phyloP scores from a whole-genome alignment of 2,888 invertebrate genomes.

The Pecten maximus region DNA sequence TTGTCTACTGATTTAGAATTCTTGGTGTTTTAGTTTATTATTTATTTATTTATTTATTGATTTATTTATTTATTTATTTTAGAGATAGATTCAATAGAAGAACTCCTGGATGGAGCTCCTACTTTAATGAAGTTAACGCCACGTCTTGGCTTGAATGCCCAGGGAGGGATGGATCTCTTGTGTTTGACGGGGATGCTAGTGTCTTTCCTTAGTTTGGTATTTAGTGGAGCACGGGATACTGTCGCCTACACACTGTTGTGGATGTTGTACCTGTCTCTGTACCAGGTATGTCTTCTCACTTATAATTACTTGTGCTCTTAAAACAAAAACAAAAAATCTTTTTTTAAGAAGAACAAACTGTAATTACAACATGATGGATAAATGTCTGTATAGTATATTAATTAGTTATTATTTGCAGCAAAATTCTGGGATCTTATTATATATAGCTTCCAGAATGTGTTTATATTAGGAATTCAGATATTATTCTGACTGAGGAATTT shows the following conservation, averaged over 20 bases:
- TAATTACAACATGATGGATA: no score
- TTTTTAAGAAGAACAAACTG: no score
- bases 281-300: constrained; percentile 85
- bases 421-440: no score
- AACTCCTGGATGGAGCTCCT: constrained; percentile 84
- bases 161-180: constrained; percentile 88
- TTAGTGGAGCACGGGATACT: constrained; percentile 82
- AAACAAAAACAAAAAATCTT: no score
- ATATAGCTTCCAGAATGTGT: no score
- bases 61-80: neutral
- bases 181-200: constrained; percentile 86
- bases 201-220: constrained; percentile 86
- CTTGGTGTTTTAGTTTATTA: no score
- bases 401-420: no score
- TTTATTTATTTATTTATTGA: neutral
- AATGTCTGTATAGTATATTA: no score
- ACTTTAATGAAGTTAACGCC: constrained; percentile 88
- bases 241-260: constrained; percentile 87
- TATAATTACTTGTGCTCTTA: no score
- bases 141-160: constrained; percentile 86
- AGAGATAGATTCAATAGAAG: constrained; percentile 71
- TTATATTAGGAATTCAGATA: no score
- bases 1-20: no score
- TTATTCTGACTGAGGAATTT: no score
- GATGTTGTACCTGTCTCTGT: constrained; percentile 89